Evolutionary conservation across 2,113 vertebrate species (phyloP).

Genomic region (Microcebus murinus): DNA sequence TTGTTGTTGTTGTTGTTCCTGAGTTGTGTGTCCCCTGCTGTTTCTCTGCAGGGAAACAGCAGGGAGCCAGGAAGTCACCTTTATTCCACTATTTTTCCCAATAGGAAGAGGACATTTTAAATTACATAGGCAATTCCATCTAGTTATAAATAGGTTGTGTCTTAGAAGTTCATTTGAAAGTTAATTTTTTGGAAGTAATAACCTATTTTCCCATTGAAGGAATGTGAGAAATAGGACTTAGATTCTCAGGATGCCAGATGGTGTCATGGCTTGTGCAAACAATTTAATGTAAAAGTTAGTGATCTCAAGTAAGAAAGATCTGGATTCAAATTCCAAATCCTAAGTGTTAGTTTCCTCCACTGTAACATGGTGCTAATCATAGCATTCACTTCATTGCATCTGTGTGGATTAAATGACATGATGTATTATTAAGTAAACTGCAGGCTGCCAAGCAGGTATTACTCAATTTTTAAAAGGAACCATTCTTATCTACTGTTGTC

Average conservation of each 20-base stretch:
- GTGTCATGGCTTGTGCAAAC: neutral
- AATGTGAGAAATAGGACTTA: slow-evolving; percentile 15
- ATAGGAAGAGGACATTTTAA: neutral
- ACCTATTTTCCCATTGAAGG: slow-evolving; percentile 20
- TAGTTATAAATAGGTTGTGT: slow-evolving; percentile 43
- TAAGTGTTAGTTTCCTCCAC: neutral
- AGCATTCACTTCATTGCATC: neutral
- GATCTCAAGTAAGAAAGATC: neutral
- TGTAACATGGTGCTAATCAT: neutral
- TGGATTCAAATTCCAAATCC: neutral
- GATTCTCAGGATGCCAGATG: neutral
- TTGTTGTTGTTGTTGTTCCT: no score
- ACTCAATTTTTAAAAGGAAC: neutral
- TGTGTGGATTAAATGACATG: neutral
- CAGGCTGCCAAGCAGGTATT: neutral
- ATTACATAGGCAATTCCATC: neutral
- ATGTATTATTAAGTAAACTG: neutral
- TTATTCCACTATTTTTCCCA: no score
- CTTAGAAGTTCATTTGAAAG: slow-evolving; percentile 54
- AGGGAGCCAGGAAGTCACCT: no score
- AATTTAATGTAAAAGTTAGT: neutral
- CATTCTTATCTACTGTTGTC: neutral
- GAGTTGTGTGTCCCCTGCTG: no score
- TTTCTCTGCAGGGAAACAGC: no score
- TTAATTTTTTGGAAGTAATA: slow-evolving; percentile 45